Conservation (phyloP, 2,888 invertebrate species). For the Ophion obscuratus region DNA sequence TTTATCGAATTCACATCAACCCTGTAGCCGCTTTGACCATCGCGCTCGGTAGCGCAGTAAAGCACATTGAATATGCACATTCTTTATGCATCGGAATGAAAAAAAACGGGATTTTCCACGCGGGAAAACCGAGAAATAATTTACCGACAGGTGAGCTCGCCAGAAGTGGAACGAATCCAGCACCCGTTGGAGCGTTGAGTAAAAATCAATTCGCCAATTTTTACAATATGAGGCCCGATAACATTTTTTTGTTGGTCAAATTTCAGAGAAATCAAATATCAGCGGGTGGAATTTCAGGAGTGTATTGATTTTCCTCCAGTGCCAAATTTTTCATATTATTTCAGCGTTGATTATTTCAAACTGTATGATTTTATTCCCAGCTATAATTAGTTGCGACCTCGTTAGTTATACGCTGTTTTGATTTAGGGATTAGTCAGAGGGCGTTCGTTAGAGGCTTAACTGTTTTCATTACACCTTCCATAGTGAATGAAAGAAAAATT, state of each 20-base stretch:
- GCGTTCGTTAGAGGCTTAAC: too few relatives aligned
- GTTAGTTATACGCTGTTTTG: background rate
- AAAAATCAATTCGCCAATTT: too few relatives aligned
- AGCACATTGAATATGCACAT: background rate
- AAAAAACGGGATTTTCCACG: background rate
- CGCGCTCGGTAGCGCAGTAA: background rate
- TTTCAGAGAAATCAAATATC: too few relatives aligned
- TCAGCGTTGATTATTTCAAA: background rate
- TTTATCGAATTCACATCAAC: background rate
- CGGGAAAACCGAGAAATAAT: background rate
- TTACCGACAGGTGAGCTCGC: background rate
- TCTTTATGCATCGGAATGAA: background rate
- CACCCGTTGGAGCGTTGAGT: too few relatives aligned
- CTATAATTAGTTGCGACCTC: background rate
- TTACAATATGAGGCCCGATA: too few relatives aligned
- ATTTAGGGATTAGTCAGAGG: too few relatives aligned
- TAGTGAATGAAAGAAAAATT: slow-evolving; percentile 30
- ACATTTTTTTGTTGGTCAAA: too few relatives aligned
- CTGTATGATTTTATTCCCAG: background rate
- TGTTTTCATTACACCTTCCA: background rate
- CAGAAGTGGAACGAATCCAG: background rate
- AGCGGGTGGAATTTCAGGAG: too few relatives aligned
- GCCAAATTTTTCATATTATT: background rate
- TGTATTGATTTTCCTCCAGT: too few relatives aligned
- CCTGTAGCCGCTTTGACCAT: background rate